phyloP scores from a whole-genome alignment of 2,113 vertebrate species.

The Microcebus griseorufus region DNA sequence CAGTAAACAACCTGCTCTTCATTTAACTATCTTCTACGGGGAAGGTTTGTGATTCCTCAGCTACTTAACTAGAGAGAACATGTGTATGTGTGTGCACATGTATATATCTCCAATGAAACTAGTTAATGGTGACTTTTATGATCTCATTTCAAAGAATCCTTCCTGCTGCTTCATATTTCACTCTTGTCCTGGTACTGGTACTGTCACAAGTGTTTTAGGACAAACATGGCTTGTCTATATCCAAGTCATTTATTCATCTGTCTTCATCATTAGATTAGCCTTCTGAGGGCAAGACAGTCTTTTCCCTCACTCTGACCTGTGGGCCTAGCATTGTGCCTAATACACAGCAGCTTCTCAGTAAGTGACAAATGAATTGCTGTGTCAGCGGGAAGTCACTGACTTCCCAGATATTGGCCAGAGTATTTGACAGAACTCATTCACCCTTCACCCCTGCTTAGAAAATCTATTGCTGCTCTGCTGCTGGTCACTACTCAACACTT shows the following conservation, averaged over 20 bases:
- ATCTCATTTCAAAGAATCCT: constrained; percentile 25
- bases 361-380: not conserved
- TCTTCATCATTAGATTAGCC: not conserved
- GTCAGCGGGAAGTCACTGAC: not conserved
- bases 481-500: not conserved
- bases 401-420: not conserved
- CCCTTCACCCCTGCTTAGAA: not conserved
- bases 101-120: not conserved
- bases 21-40: not conserved
- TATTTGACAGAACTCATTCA: not conserved
- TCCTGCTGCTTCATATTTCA: not conserved
- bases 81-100: not conserved
- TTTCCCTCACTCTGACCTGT: not conserved
- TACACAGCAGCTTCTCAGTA: not conserved
- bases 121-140: not conserved
- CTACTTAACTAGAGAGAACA: not conserved
- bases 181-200: not conserved
- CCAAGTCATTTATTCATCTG: not conserved
- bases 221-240: not conserved
- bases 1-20: not conserved
- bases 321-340: not conserved
- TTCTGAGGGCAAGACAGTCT: not conserved
- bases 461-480: not conserved
- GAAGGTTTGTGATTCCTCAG: not conserved
- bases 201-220: not conserved